Conservation (phyloP, 2,888 invertebrate genomes). For the Reticulitermes lucifugus region DNA sequence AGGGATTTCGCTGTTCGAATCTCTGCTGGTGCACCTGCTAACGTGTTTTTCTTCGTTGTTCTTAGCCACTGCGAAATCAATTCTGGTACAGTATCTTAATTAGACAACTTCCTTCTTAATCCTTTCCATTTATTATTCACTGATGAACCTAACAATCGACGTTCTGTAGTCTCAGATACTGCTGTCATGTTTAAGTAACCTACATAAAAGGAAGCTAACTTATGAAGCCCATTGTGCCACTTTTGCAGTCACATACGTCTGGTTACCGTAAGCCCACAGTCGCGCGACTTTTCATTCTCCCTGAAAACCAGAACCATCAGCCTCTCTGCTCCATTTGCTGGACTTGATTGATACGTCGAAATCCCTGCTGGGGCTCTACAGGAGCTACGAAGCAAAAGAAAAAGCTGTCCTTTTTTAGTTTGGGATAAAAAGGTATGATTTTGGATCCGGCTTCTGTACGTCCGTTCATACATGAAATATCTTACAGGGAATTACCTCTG, state of each 20-base stretch:
- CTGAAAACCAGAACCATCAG: not conserved
- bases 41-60: no score
- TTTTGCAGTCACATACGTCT: not conserved
- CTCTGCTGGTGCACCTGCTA: no score
- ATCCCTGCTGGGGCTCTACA: not conserved
- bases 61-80: no score
- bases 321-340: not conserved
- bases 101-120: no score
- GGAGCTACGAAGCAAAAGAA: not conserved
- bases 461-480: slow-evolving; percentile 4
- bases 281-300: not conserved
- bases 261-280: not conserved
- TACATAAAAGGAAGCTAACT: not conserved
- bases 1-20: no score
- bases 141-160: no score
- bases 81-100: no score
- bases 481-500: not conserved
- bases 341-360: slow-evolving; percentile 22
- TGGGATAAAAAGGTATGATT: not conserved
- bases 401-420: not conserved
- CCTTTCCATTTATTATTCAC: no score
- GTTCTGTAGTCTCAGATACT: no score
- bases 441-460: not conserved
- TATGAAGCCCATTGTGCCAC: not conserved
- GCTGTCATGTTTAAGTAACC: no score